These are phyloP conservation scores for Nipponacmea schrenckii DNA, from an alignment of 2,888 invertebrate genomes.

Conservation along the genomic window DNA sequence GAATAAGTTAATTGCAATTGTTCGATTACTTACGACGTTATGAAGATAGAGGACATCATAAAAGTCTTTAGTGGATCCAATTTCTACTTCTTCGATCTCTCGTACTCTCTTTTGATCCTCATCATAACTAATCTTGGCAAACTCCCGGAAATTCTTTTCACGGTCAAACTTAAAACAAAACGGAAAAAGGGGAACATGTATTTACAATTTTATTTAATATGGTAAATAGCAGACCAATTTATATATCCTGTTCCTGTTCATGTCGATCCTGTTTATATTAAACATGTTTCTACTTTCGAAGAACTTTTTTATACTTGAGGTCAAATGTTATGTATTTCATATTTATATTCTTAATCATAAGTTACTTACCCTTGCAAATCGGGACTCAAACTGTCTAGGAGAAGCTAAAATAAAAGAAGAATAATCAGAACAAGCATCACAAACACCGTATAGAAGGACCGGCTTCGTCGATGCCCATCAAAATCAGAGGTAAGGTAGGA, in stretches of 20 bases:
- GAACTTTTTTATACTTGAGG: no score
- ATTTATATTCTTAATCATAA: background rate
- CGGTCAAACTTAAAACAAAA: conserved; percentile 37
- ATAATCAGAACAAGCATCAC: no score
- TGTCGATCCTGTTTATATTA: background rate
- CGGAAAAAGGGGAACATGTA: no score
- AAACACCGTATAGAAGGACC: no score
- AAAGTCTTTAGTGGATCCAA: conserved; percentile 33
- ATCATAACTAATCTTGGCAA: conserved; percentile 47
- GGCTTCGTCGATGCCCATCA: no score
- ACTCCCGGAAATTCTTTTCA: conserved; percentile 31
- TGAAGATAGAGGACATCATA: conserved; percentile 46
- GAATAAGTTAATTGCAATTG: no score
- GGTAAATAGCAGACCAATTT: no score
- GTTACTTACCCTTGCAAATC: conserved; percentile 31
- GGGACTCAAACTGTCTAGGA: conserved; percentile 34
- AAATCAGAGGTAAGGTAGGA: no score
- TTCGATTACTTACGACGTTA: conserved; percentile 39
- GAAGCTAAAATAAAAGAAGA: conserved; percentile 26
- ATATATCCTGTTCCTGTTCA: no score
- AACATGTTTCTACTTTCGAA: no score
- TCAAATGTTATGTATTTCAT: no score
- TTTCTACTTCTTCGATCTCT: conserved; percentile 42
- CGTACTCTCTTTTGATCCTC: conserved; percentile 40
- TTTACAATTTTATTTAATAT: no score